These are phyloP conservation scores for Microcebus lehilahytsara DNA, from an alignment of 2,113 vertebrate species.

Conservation along the genomic window DNA sequence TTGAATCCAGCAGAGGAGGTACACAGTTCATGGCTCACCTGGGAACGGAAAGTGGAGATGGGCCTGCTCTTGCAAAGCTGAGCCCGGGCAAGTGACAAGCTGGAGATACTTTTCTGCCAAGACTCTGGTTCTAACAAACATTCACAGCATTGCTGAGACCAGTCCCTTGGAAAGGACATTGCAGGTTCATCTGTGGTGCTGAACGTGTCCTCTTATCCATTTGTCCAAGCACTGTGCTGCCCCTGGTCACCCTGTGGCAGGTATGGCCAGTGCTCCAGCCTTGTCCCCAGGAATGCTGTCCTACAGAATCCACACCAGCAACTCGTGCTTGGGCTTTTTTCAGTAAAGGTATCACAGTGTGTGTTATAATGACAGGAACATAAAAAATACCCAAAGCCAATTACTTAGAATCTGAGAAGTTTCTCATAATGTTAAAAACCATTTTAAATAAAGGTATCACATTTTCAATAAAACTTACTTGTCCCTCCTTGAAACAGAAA, in stretches of 20 bases:
- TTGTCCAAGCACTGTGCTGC: neutral
- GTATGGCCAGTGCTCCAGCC: neutral
- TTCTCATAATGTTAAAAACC: slow-evolving; percentile 62
- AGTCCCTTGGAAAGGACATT: neutral
- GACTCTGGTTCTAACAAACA: neutral
- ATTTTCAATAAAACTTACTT: slow-evolving; percentile 64
- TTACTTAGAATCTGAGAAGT: neutral
- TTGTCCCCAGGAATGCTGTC: neutral
- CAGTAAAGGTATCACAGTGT: neutral
- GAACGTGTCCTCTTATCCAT: neutral
- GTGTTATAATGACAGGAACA: neutral
- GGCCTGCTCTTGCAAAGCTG: neutral
- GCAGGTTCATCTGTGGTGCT: neutral
- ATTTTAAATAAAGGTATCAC: slow-evolving; percentile 58
- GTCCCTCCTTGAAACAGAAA: slow-evolving; percentile 65
- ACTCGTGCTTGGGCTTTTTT: neutral
- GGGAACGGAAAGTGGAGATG: neutral
- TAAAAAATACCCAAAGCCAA: neutral
- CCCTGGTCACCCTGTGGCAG: neutral
- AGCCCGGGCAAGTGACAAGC: neutral
- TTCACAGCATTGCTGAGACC: neutral
- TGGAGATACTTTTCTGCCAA: neutral
- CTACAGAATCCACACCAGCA: too few species aligned
- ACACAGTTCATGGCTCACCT: neutral
- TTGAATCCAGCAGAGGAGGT: fast-evolving